Evolutionary conservation across 2,113 vertebrate genomes (phyloP).

Genomic region (Anoura caudifer): DNA sequence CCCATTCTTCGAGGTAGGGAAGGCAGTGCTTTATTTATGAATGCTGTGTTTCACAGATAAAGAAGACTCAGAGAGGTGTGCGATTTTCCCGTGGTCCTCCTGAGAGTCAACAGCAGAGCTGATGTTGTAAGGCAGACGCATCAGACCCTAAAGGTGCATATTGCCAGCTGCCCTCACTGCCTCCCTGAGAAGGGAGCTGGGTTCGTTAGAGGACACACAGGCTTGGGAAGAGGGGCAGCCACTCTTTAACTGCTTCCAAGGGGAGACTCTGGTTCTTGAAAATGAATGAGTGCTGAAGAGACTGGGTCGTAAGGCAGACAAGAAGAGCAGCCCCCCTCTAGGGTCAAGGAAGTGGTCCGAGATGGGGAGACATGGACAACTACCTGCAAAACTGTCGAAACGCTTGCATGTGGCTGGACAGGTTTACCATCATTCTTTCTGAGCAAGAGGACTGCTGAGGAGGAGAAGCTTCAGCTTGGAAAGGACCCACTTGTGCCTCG

Average conservation of each 20-base stretch:
- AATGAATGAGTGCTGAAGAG: not conserved
- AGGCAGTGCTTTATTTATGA: not conserved
- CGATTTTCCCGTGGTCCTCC: not conserved
- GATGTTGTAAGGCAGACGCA: not conserved
- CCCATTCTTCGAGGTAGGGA: not conserved
- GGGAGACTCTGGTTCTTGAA: not conserved
- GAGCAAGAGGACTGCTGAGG: not conserved
- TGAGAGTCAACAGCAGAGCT: not conserved
- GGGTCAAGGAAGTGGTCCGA: not conserved
- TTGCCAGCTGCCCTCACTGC: not conserved
- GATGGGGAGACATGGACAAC: rapidly evolving
- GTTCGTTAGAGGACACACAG: not conserved
- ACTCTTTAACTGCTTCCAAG: not conserved
- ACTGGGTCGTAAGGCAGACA: not conserved
- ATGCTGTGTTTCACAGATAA: not conserved
- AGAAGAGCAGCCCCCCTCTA: not conserved
- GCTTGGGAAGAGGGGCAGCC: not conserved
- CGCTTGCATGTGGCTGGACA: not conserved
- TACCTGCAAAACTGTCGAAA: not conserved
- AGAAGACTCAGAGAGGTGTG: not conserved
- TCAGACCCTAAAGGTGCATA: not conserved
- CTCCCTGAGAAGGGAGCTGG: not conserved
- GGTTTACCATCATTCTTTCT: not conserved
- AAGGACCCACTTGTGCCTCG: not conserved
- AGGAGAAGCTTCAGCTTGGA: not conserved